A percentile compares a stretch with the other conserved stretches of the same genome.
Evolutionary conservation across 2,888 invertebrate species (phyloP).

Genomic region (Orthonevra nobilis): DNA sequence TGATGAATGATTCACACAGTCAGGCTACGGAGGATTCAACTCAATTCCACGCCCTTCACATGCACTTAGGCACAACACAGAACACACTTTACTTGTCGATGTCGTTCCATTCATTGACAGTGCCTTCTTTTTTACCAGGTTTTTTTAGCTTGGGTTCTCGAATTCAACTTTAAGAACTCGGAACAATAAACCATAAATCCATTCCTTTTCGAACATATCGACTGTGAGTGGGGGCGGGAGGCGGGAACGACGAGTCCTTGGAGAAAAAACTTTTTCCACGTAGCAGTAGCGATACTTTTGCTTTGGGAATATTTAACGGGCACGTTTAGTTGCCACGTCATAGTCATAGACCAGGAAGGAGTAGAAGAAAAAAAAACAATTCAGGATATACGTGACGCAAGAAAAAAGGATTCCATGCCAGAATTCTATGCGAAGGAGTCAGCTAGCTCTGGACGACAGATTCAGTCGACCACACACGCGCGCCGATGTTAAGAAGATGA

Average conservation of each 20-base stretch:
- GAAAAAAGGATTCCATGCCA: slow-evolving; percentile 10
- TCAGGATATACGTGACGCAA: slow-evolving; percentile 30
- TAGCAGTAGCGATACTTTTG: no score
- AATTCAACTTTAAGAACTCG: slow-evolving; percentile 3
- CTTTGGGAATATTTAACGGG: not conserved
- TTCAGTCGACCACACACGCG: not conserved
- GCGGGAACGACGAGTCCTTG: not conserved
- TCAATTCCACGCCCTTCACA: slow-evolving; percentile 23
- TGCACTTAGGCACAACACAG: slow-evolving; percentile 42
- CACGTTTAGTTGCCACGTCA: slow-evolving; percentile 25
- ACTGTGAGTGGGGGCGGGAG: slow-evolving; percentile 23
- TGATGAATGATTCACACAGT: slow-evolving; percentile 38
- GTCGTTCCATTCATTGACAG: slow-evolving; percentile 28
- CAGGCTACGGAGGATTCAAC: slow-evolving; percentile 23
- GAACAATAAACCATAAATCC: slow-evolving; percentile 47
- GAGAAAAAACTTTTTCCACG: not conserved
- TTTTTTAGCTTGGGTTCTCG: no score
- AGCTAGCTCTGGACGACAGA: slow-evolving; percentile 9
- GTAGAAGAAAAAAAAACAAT: slow-evolving; percentile 11
- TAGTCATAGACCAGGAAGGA: not conserved
- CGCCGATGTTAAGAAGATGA: not conserved
- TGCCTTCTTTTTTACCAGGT: no score
- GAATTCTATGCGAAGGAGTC: not conserved
- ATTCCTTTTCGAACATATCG: slow-evolving; percentile 29
- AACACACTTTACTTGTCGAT: no score